Evolutionary conservation across 2,888 invertebrate species (phyloP), one percentile per base, ranked within the genome.

Genomic region (Trachelus iudaicus): DNA sequence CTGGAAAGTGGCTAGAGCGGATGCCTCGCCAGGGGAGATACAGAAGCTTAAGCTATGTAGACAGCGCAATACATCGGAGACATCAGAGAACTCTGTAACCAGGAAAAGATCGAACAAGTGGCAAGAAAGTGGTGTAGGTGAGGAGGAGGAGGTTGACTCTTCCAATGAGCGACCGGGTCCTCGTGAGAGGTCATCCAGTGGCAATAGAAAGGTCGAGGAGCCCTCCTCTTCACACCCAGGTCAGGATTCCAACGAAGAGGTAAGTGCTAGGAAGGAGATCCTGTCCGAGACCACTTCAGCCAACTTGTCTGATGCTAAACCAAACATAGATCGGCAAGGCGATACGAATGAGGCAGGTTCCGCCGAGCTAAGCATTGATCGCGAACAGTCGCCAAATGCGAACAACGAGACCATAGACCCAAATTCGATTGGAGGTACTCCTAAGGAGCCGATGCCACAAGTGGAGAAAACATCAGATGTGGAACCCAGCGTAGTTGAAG

Each of bases 1-100:
- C 34, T 93, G 92, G 92, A 92, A 92, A 88, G 92, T 92, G 11
- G 92, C 92, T 75, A 91, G 92, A 83, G 91, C 92, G 0, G 92
- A 92, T 82, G 92, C 91, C 23, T 91, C 91, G 0, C 91, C 91
- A 4, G 94, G 94, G 13, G 94, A 94, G 88, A 94, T 94, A 85
- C 93, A 94, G 85, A 95, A 94, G 88, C 87, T 95, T 37, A 95
- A 95, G 88, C 93, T 95, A 83, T 95, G 94, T 85, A 90, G 95
- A 81, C 94, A 94, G 77, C 93, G 94, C 69, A 91, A 89, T 83
- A 86, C 85, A 73, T 88, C 90, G 79, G 91, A 91, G 83, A 87
- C 89, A 73, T 90, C 90, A 78, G 91, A 91, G 73, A 87, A 86
- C 73, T 87, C 89, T 81, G 85, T 87, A 33, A 87, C 85, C 82